Percentiles rank a stretch among this genome's conserved stretches.
Evolutionary conservation across 2,888 invertebrate genomes (phyloP).

Genomic region (Macrosoma leucophasiata): DNA sequence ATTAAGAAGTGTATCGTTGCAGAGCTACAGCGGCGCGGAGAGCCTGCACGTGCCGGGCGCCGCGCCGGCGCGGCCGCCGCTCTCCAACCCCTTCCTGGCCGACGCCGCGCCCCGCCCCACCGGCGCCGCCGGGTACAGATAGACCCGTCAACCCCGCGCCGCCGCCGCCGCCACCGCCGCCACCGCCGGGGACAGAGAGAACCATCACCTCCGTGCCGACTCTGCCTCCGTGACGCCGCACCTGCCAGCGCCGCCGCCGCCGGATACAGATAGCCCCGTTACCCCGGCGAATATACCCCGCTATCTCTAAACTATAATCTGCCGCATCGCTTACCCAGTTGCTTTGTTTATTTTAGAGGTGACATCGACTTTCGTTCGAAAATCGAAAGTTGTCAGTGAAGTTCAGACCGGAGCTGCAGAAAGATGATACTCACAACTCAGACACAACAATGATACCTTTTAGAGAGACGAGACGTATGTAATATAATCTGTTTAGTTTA

Average conservation of each 20-base stretch:
- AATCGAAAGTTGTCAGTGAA: too few relatives aligned
- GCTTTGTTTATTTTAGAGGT: too few relatives aligned
- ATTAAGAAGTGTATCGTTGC: constrained; percentile 17
- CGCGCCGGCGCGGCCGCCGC: constrained; percentile 32
- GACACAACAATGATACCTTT: too few relatives aligned
- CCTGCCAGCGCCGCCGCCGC: background rate
- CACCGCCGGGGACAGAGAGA: constrained; percentile 50
- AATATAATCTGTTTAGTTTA: too few relatives aligned
- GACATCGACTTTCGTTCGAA: too few relatives aligned
- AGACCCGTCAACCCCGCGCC: constrained; percentile 21
- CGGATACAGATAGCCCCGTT: too few relatives aligned
- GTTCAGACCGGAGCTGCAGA: too few relatives aligned
- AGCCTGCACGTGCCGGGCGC: constrained; percentile 61
- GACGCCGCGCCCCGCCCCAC: constrained; percentile 32
- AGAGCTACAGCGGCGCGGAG: constrained; percentile 60
- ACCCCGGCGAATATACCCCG: too few relatives aligned
- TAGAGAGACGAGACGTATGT: too few relatives aligned
- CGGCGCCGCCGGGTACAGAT: constrained; percentile 45
- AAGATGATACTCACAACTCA: too few relatives aligned
- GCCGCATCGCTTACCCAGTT: too few relatives aligned
- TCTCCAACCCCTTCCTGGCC: constrained; percentile 53
- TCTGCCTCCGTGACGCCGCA: background rate
- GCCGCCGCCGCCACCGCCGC: background rate
- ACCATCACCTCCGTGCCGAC: background rate
- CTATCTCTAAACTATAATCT: too few relatives aligned